Evolutionary conservation across 2,797 vertebrate genomes (phyloP).

Genomic region (Molossus alvarezi): DNA sequence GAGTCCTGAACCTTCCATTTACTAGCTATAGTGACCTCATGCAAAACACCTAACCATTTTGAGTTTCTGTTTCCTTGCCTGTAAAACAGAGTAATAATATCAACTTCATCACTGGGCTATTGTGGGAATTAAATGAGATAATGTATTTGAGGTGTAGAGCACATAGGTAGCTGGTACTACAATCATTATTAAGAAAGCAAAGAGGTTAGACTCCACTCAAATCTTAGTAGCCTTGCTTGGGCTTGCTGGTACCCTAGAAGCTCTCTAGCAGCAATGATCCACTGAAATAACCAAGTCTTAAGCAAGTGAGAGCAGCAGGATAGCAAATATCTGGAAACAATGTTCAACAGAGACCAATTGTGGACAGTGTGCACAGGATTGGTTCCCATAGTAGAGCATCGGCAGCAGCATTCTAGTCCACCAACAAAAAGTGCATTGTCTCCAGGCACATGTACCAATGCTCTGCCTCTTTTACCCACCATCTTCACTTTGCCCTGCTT

Average conservation of each 20-base stretch:
- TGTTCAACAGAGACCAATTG: conserved; percentile 19
- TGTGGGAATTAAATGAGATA: conserved; percentile 59
- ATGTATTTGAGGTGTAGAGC: conserved; percentile 23
- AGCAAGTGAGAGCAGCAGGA: conserved; percentile 46
- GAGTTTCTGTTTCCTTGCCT: conserved; percentile 51
- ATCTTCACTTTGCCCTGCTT: conserved; percentile 57
- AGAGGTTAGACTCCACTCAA: conserved; percentile 21
- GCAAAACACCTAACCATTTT: conserved; percentile 11
- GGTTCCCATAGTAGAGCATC: conserved; percentile 1
- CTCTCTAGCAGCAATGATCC: conserved; percentile 26
- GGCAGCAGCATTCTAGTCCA: conserved; percentile 1
- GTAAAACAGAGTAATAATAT: conserved; percentile 28
- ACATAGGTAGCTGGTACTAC: conserved; percentile 30
- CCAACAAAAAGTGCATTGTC: neutral
- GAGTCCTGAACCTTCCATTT: conserved; percentile 28
- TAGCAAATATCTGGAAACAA: conserved; percentile 59
- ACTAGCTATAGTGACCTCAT: conserved; percentile 39
- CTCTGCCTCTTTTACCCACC: neutral
- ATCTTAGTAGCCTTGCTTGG: conserved; percentile 40
- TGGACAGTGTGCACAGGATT: neutral
- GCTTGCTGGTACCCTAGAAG: conserved; percentile 42
- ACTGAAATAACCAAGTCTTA: conserved; percentile 59
- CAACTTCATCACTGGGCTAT: neutral
- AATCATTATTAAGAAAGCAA: conserved; percentile 52
- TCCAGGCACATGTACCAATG: neutral